These are phyloP conservation scores for Drosophila pectinifera DNA, from an alignment of 1,140 invertebrate genomes.

Conservation along the genomic window DNA sequence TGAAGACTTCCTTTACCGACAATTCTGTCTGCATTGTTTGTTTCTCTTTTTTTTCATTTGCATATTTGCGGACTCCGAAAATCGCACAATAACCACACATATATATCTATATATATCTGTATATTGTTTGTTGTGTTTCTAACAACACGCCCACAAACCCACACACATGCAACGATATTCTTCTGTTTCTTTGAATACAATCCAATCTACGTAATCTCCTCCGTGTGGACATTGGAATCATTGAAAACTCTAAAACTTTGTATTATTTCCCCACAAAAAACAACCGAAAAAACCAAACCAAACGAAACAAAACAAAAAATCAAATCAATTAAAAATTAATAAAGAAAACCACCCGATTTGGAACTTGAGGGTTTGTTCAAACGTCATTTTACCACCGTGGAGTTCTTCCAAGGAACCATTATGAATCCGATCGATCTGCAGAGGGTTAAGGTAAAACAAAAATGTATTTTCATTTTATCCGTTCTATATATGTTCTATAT, in stretches of 20 bases:
- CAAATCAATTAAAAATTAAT: slow-evolving; percentile 51
- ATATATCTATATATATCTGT: slow-evolving; percentile 38
- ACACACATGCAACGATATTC: slow-evolving; percentile 47
- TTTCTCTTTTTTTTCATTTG: slow-evolving; percentile 64
- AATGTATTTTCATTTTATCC: slow-evolving; percentile 77
- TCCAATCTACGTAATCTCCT: slow-evolving; percentile 48
- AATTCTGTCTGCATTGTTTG: slow-evolving; percentile 46
- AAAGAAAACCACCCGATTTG: slow-evolving; percentile 96
- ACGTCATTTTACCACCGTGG: slow-evolving; percentile 99
- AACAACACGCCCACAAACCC: slow-evolving; percentile 25
- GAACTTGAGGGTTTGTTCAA: slow-evolving; percentile 99
- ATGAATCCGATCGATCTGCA: slow-evolving; percentile 99
- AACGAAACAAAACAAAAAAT: slow-evolving; percentile 28
- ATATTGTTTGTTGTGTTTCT: slow-evolving; percentile 63
- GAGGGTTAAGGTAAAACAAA: slow-evolving; percentile 96
- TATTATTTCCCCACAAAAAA: slow-evolving; percentile 70
- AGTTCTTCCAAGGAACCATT: slow-evolving; percentile 99
- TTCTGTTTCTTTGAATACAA: slow-evolving; percentile 67
- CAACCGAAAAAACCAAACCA: slow-evolving; percentile 40
- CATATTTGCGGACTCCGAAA: slow-evolving; percentile 58
- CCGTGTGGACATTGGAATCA: slow-evolving; percentile 69
- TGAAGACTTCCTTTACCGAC: slow-evolving; percentile 46
- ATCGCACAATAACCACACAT: slow-evolving; percentile 53
- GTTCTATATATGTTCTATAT: slow-evolving; percentile 55
- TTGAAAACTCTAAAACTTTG: slow-evolving; percentile 72